Percentiles rank a stretch among this genome's conserved stretches.
phyloP scores from a whole-genome alignment of 2,113 vertebrate genomes.

The Acrocephalus kingi region DNA sequence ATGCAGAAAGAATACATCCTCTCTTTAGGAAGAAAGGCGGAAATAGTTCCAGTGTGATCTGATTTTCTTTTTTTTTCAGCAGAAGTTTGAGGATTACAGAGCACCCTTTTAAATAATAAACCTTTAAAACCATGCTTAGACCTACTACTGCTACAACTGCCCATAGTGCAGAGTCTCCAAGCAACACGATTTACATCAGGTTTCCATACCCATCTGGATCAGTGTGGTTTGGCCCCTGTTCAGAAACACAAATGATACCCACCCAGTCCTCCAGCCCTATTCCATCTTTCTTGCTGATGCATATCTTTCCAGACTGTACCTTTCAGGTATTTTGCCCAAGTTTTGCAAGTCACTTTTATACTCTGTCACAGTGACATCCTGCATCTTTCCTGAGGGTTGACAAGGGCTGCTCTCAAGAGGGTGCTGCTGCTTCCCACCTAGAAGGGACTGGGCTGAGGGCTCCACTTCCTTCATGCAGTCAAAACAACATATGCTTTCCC shows the following conservation, averaged over 20 bases:
- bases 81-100: not conserved
- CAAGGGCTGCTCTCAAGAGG: not conserved
- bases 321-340: not conserved
- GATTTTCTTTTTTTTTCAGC: not conserved
- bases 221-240: not conserved
- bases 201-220: not conserved
- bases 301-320: not conserved
- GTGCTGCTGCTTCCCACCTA: not conserved
- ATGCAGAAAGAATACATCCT: not conserved
- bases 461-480: not conserved
- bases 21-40: not conserved
- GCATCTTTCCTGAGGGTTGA: not conserved
- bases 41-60: not conserved
- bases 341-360: not conserved
- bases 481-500: not conserved
- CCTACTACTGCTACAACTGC: not conserved
- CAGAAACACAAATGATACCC: not conserved
- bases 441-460: not conserved
- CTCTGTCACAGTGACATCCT: not conserved
- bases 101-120: not conserved
- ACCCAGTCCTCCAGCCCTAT: not conserved
- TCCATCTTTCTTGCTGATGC: not conserved
- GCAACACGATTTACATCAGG: not conserved
- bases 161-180: not conserved
- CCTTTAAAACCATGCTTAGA: not conserved